Evolutionary conservation across 1,140 invertebrate genomes (phyloP).

Genomic region (Brachionus sp.): DNA sequence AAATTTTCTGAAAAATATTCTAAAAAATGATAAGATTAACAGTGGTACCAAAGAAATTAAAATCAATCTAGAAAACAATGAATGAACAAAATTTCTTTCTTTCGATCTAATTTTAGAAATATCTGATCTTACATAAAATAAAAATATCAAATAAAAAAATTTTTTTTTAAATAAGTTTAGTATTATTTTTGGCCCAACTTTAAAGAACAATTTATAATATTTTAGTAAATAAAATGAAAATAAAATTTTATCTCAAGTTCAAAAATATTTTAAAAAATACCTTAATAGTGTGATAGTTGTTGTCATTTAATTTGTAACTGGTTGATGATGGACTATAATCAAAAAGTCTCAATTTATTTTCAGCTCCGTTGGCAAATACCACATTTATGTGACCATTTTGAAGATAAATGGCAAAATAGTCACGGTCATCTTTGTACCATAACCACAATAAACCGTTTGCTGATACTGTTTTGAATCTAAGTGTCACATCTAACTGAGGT

Average conservation of each 20-base stretch:
- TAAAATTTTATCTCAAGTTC: background rate
- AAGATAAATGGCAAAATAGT: conserved; percentile 18
- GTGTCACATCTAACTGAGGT: background rate
- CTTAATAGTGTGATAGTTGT: conserved; percentile 41
- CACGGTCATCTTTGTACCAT: conserved; percentile 32
- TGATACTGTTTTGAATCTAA: conserved; percentile 12
- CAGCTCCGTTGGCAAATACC: conserved; percentile 5
- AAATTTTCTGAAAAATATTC: no score
- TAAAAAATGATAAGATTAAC: no score
- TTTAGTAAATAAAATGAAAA: background rate
- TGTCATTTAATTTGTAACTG: background rate
- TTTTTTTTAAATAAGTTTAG: no score
- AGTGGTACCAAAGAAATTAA: no score
- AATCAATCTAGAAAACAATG: no score
- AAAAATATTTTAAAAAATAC: background rate
- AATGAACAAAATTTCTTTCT: no score
- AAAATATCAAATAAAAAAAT: no score
- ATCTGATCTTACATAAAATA: no score
- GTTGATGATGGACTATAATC: background rate
- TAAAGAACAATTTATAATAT: no score
- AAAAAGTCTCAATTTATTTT: conserved; percentile 27
- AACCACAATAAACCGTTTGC: conserved; percentile 32
- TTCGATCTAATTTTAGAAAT: no score
- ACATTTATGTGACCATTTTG: conserved; percentile 40
- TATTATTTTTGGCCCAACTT: no score